These are phyloP conservation scores for Pterophyllum scalare DNA, from an alignment of 2,113 vertebrate species.

Conservation along the genomic window DNA sequence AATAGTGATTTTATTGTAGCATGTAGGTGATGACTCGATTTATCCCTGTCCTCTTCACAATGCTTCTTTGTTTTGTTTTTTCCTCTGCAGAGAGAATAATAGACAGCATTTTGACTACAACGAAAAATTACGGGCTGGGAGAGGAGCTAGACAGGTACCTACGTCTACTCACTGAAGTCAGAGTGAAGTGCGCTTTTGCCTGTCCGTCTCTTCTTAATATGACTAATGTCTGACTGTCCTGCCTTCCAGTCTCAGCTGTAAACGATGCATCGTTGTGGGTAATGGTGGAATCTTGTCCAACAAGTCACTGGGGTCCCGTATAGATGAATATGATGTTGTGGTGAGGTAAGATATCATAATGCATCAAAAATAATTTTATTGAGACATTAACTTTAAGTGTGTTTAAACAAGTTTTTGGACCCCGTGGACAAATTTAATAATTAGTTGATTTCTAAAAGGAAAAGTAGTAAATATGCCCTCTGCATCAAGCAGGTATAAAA, in stretches of 20 bases:
- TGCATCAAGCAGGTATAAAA: not conserved
- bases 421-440: not conserved
- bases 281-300: constrained; percentile 96
- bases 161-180: not conserved
- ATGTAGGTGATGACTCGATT: not conserved
- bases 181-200: not conserved
- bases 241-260: constrained; percentile 87
- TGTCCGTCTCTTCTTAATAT: not conserved
- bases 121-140: constrained; percentile 91
- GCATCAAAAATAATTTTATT: not conserved
- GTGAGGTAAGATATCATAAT: constrained; percentile 86
- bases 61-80: not conserved
- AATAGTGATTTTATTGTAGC: not conserved
- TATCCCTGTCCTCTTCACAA: not conserved
- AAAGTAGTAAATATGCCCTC: not conserved
- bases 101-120: constrained; percentile 89
- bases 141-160: constrained; percentile 90
- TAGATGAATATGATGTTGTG: constrained; percentile 94
- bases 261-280: constrained; percentile 94
- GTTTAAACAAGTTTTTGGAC: not conserved
- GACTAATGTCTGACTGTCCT: constrained; percentile 10
- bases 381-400: no score
- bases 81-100: constrained; percentile 89
- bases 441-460: not conserved
- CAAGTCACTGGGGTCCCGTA: constrained; percentile 94